Conservation (phyloP, 2,797 vertebrate genomes). For the Coccyzus lansbergi region DNA sequence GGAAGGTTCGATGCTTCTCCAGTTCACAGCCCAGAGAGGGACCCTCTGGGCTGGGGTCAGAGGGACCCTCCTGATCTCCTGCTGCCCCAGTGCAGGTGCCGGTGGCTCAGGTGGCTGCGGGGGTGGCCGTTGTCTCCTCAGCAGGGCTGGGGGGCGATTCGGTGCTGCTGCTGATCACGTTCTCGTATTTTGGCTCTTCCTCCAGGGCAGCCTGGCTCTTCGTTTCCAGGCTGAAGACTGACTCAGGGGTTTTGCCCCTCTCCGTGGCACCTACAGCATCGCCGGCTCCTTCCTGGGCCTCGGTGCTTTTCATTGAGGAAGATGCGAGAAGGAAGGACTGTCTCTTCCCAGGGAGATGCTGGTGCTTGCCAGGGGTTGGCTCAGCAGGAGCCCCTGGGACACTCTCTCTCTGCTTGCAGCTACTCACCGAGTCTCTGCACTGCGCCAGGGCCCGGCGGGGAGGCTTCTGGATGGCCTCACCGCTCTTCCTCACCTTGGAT, state of each 20-base stretch:
- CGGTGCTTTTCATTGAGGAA: rapidly evolving
- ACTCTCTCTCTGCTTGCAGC: slow-evolving; percentile 47
- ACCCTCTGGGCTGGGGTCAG: rapidly evolving
- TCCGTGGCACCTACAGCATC: neutral
- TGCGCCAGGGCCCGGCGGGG: slow-evolving; percentile 82
- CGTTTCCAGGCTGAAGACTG: slow-evolving; percentile 58
- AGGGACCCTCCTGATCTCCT: neutral
- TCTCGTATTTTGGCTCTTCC: slow-evolving; percentile 73
- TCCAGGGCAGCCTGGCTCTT: neutral
- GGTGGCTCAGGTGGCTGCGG: slow-evolving; percentile 18
- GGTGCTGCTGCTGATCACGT: neutral
- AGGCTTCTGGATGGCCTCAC: slow-evolving; percentile 84
- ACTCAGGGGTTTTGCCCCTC: slow-evolving; percentile 35
- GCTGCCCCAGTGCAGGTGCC: neutral
- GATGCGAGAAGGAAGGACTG: neutral
- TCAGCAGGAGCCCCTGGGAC: neutral
- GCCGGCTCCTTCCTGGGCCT: neutral
- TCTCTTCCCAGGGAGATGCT: slow-evolving; percentile 7
- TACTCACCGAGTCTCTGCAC: slow-evolving; percentile 51
- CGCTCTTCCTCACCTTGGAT: slow-evolving; percentile 67
- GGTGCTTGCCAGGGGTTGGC: neutral
- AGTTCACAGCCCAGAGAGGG: rapidly evolving
- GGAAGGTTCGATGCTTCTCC: neutral
- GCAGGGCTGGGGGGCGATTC: neutral
- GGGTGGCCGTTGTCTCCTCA: neutral